These are phyloP conservation scores for Arvicanthis niloticus DNA, from an alignment of 2,113 vertebrate genomes.

Conservation along the genomic window DNA sequence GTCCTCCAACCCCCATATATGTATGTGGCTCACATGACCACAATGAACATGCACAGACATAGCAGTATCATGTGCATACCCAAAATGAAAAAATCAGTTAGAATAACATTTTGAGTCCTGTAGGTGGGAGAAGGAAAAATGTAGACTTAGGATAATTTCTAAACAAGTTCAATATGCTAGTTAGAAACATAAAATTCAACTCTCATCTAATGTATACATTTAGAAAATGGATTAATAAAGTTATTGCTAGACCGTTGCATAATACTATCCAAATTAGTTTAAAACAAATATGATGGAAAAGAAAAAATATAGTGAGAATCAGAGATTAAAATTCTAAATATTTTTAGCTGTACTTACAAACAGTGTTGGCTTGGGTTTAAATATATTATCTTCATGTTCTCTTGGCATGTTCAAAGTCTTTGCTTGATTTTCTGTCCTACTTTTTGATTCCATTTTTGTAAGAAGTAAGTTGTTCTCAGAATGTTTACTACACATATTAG, in stretches of 20 bases:
- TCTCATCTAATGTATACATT: not conserved
- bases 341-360: constrained; percentile 92
- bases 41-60: not conserved
- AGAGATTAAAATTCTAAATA: constrained; percentile 30
- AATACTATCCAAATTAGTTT: not conserved
- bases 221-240: constrained; percentile 11
- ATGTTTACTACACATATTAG: constrained; percentile 88
- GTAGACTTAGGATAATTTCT: constrained; percentile 48
- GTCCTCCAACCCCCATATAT: no score
- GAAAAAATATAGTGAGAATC: constrained; percentile 19
- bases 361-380: constrained; percentile 93
- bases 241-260: not conserved
- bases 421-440: constrained; percentile 69
- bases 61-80: not conserved
- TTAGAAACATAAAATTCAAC: constrained; percentile 14
- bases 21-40: no score
- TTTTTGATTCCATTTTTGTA: constrained; percentile 77
- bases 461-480: constrained; percentile 80
- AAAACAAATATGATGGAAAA: constrained; percentile 24
- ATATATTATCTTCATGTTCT: constrained; percentile 86
- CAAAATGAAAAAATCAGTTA: not conserved
- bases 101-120: not conserved
- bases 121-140: not conserved
- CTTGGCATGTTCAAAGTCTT: constrained; percentile 75
- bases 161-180: constrained; percentile 12